phyloP scores from a whole-genome alignment of 2,113 vertebrate species.

The Aleadryas rufinucha region DNA sequence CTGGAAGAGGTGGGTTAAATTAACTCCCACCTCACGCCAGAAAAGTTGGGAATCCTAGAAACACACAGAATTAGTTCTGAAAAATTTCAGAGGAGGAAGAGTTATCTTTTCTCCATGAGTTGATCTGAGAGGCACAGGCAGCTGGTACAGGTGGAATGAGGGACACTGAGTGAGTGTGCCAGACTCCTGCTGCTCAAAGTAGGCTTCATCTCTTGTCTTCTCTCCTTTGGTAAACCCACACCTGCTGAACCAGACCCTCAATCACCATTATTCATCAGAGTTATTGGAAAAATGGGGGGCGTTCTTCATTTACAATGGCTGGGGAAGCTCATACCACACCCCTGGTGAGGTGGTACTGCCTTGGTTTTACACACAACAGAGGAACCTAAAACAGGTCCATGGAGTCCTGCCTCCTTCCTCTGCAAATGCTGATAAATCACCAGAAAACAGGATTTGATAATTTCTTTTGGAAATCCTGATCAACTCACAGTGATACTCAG shows the following conservation, averaged over 20 bases:
- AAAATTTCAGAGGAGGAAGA: neutral
- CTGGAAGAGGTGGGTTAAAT: neutral
- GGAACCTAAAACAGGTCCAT: neutral
- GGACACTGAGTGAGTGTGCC: fast-evolving
- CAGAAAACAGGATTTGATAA: neutral
- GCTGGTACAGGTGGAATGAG: neutral
- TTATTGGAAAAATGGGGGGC: neutral
- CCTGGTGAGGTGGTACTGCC: fast-evolving
- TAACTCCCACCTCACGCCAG: neutral
- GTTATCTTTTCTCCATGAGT: neutral
- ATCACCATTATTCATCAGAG: neutral
- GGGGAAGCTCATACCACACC: neutral
- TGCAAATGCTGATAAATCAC: neutral
- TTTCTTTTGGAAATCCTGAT: neutral
- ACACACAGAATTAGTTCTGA: neutral
- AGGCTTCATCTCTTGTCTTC: neutral
- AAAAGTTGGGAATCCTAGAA: neutral
- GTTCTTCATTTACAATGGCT: fast-evolving
- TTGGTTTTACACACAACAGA: neutral
- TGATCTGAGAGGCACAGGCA: neutral
- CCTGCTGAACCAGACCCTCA: neutral
- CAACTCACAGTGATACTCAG: neutral
- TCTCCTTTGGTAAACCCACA: neutral
- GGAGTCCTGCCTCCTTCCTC: neutral
- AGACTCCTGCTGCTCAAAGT: neutral